phyloP scores from a whole-genome alignment of 2,888 invertebrate genomes.

The Scrobipalpa atriplicella region DNA sequence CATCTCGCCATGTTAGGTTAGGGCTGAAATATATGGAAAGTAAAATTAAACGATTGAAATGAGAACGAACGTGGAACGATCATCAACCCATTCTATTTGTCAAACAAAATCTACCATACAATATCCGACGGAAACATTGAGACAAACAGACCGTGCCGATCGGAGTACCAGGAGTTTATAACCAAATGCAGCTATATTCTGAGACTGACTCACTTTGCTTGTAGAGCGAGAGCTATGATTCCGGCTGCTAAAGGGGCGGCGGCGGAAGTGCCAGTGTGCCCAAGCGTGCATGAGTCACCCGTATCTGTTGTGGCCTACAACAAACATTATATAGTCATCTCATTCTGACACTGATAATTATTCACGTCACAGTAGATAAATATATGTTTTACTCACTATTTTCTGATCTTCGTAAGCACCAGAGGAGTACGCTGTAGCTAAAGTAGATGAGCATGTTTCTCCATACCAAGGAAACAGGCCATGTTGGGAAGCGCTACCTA shows the following conservation, averaged over 20 bases:
- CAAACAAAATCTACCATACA: slow-evolving; percentile 7
- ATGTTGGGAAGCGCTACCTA: slow-evolving; percentile 93
- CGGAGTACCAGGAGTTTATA: slow-evolving; percentile 51
- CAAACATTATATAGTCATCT: slow-evolving; percentile 32
- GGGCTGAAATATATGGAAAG: slow-evolving; percentile 84
- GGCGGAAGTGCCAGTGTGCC: slow-evolving; percentile 96
- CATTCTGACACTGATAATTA: slow-evolving; percentile 23
- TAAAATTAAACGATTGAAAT: background rate
- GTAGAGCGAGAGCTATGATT: slow-evolving; percentile 92
- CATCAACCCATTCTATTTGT: background rate
- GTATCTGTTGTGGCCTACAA: slow-evolving; percentile 93
- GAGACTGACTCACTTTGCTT: slow-evolving; percentile 89
- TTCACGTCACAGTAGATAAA: background rate
- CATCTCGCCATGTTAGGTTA: slow-evolving; percentile 93
- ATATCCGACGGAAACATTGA: slow-evolving; percentile 36
- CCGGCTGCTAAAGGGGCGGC: slow-evolving; percentile 97
- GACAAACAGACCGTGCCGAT: slow-evolving; percentile 57
- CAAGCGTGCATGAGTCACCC: slow-evolving; percentile 91
- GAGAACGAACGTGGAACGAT: background rate
- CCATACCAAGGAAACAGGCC: slow-evolving; percentile 95
- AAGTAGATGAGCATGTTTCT: slow-evolving; percentile 93
- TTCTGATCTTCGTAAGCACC: slow-evolving; percentile 93
- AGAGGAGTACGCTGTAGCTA: slow-evolving; percentile 95
- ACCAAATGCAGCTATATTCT: slow-evolving; percentile 29
- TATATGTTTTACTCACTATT: slow-evolving; percentile 85